Base-by-base conservation (phyloP, 2,113 vertebrate species). In the Varanus komodoensis region DNA sequence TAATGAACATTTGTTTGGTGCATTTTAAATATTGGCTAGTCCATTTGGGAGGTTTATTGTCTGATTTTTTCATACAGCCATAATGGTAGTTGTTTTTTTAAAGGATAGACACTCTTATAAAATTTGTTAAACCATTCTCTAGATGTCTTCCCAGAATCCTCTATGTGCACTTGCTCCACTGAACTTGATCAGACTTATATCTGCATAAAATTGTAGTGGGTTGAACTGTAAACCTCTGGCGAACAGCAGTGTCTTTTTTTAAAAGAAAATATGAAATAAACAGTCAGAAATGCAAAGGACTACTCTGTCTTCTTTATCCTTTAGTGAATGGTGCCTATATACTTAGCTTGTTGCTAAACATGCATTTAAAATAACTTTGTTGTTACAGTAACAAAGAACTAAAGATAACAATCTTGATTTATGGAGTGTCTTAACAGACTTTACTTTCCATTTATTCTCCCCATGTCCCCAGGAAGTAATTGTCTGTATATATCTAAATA, bases 361-460 rank as follows among this genome's bases (percentile, higher is more conserved):
- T 25, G 74, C 25, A 29, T 82, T 79, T 29, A 92, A 87, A 93
- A 91, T 84, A 86, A 4, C 5, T 81, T 8, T 0, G 7, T 84
- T 3, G 25, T 94, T 86, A 84, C 4, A 85, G 48, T 19, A 71
- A 84, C 11, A 3, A 21, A 87, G 0, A 12, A 6, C 92, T 34
- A 14, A 89, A 94, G 75, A 89, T 84, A 79, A 77, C 25, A 94
- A 89, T 1, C 27, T 50, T 93, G 74, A 92, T 93, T 92, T 94
- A 92, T 93, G 71, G 48, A 17, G 48, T 92, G 12, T 91, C 74
- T 64, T 91, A 73, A 64, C n/a, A 92, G 48, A 87, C 5, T 93
- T 91, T 93, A 69, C 67, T 94, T 95, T 93, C 89, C 89, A 92
- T 93, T 91, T 94, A 92, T 61, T 32, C 44, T 87, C 92, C 79